A percentile compares a stretch with the other conserved stretches of the same genome.
Evolutionary conservation across 2,888 invertebrate genomes (phyloP).

Genomic region (Eupsilia transversa): DNA sequence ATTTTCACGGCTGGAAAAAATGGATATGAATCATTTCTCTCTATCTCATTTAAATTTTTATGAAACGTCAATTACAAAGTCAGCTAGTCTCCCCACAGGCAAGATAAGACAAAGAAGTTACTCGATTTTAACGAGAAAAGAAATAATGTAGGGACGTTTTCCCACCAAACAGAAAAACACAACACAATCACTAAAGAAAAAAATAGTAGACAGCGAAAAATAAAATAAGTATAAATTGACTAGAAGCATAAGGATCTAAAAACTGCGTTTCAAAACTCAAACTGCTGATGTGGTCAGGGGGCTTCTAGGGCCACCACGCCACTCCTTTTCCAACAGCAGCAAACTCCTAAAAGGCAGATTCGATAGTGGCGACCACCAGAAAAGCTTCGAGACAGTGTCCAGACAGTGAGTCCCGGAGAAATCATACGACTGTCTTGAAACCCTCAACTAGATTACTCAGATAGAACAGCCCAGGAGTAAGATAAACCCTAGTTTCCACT

Average conservation of each 20-base stretch:
- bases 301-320: background rate
- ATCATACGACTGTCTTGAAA: background rate
- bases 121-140: background rate
- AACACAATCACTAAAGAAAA: background rate
- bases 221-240: background rate
- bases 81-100: background rate
- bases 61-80: background rate
- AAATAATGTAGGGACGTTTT: background rate
- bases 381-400: background rate
- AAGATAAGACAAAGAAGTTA: background rate
- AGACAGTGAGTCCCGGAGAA: background rate
- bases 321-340: background rate
- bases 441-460: background rate
- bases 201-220: background rate
- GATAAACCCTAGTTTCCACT: background rate
- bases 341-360: background rate
- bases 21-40: background rate
- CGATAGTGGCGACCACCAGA: background rate
- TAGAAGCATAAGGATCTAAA: background rate
- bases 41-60: background rate
- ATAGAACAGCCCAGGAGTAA: background rate
- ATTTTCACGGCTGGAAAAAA: background rate
- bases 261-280: background rate
- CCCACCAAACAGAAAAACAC: background rate
- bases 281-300: background rate